Percentiles rank a stretch among this genome's conserved stretches.
Conservation (phyloP, 2,113 vertebrate species). For the Coturnix japonica region DNA sequence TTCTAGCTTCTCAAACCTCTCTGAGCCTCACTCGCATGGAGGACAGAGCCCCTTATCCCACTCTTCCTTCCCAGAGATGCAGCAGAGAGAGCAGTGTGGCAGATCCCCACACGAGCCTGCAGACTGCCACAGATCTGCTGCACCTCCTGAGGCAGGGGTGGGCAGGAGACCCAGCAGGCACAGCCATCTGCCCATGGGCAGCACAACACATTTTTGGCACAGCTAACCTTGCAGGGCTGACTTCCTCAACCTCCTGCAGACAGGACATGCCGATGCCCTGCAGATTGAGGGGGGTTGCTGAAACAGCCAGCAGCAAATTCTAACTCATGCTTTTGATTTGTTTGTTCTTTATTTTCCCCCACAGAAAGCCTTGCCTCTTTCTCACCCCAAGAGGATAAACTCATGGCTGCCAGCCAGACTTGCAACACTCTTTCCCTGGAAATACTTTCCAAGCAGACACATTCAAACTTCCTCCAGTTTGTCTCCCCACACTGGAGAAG, state of each 20-base stretch:
- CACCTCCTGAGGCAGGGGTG: not conserved
- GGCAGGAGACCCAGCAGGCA: not conserved
- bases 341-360: rapidly evolving
- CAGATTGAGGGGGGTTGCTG: not conserved
- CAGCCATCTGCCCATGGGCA: not conserved
- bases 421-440: not conserved
- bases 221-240: not conserved
- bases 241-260: rapidly evolving
- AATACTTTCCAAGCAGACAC: not conserved
- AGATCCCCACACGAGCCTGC: rapidly evolving
- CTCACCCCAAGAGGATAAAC: not conserved
- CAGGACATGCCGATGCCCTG: not conserved
- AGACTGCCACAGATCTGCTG: not conserved
- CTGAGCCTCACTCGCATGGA: rapidly evolving
- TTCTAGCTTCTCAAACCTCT: not conserved
- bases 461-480: not conserved
- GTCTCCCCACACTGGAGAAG: not conserved
- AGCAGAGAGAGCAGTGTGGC: not conserved
- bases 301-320: not conserved
- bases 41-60: not conserved
- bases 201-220: not conserved
- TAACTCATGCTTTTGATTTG: not conserved
- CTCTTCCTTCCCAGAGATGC: not conserved
- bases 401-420: not conserved
- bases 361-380: not conserved